A percentile compares a stretch with the other conserved stretches of the same genome.
Evolutionary conservation across 2,797 vertebrate species (phyloP).

Genomic region (Enteromius anoplus): DNA sequence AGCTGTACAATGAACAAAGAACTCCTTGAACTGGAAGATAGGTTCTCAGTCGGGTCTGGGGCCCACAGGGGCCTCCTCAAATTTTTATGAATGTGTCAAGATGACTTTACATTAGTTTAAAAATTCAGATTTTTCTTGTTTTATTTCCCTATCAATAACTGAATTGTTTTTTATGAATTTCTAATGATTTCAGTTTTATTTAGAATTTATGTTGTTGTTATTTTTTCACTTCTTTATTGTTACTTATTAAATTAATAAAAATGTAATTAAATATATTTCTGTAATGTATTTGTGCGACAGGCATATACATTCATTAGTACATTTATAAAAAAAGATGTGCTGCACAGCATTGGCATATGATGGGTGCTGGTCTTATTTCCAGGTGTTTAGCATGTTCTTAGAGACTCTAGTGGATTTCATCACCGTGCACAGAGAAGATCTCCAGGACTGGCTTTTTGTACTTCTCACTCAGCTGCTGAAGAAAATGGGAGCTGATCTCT

Average conservation of each 20-base stretch:
- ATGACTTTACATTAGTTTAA: background rate
- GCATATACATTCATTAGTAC: background rate
- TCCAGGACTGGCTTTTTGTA: slow-evolving; percentile 92
- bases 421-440: slow-evolving; percentile 89
- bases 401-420: slow-evolving; percentile 97
- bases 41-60: background rate
- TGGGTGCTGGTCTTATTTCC: slow-evolving; percentile 23
- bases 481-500: slow-evolving; percentile 90
- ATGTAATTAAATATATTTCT: background rate
- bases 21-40: background rate
- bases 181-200: background rate
- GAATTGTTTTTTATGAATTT: background rate
- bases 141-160: background rate
- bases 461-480: slow-evolving; percentile 89
- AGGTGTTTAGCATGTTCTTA: slow-evolving; percentile 99
- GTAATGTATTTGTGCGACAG: background rate
- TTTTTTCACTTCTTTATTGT: background rate
- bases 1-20: background rate
- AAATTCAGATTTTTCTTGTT: background rate
- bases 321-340: background rate
- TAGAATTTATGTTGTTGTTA: background rate
- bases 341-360: background rate
- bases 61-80: background rate
- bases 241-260: too few species aligned
- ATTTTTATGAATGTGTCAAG: background rate